Evolutionary conservation across 2,888 invertebrate genomes (phyloP), one percentile per base, ranked within the genome.

Genomic region (Tiphia femorata): DNA sequence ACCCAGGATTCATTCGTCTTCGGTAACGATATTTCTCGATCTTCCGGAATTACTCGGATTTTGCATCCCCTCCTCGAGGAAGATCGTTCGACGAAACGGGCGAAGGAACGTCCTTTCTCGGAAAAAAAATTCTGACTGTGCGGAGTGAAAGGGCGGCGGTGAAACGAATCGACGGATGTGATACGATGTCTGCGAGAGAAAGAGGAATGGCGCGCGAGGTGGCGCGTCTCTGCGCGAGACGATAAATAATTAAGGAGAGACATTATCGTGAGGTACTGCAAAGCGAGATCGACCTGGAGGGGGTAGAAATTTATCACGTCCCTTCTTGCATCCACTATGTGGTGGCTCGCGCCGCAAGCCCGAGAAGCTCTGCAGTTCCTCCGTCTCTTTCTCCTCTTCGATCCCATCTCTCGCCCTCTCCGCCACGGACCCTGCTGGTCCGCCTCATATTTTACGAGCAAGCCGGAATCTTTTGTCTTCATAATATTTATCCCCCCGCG

Each of bases 381-480:
- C 47, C 8, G 8, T 25, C 14, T 35, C 49, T 29, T 41, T 19
- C 46, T 19, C 30, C 19, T 35, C 40, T 21, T 37, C n/a, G 14
- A 42, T 19, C 42, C 10, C 7, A 20, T 7, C 29, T 2, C 12
- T n/a, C n/a, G n/a, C n/a, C 25, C 25, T 25, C 8, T 6, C 4
- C 17, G 17, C 12, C 17, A 4, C 12, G 19, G 1, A 4, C 3
- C 27, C n/a, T 16, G 16, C 37, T 12, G n/a, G 38, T 54, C 30
- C 35, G 59, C 54, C 51, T 59, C 64, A 76, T 75, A 75, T 75
- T 75, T 78, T 70, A 73, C 65, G 58, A 43, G 51, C 57, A 61
- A 55, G 64, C 65, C 64, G 63, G 69, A 77, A 77, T 72, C 79
- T 80, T 80, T 80, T 77, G 78, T 80, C 78, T 77, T 75, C 76